These are phyloP conservation scores for Danaus plexippus DNA, from an alignment of 1,140 invertebrate genomes.

Conservation along the genomic window DNA sequence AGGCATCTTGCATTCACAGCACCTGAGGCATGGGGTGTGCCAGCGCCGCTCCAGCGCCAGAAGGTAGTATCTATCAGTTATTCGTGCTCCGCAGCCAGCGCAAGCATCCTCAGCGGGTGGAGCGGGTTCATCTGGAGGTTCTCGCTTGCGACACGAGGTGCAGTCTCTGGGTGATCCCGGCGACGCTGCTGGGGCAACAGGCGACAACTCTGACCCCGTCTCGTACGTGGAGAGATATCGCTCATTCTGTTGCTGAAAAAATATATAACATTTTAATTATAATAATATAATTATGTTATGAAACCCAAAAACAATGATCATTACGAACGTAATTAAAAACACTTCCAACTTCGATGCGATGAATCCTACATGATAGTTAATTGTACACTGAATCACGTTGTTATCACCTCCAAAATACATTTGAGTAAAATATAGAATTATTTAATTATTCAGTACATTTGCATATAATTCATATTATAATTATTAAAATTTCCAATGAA, in stretches of 20 bases:
- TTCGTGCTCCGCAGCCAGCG: conserved; percentile 87
- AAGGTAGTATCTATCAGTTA: conserved; percentile 93
- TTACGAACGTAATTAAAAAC: no score
- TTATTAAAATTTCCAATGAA: no score
- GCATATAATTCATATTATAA: no score
- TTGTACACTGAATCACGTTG: no score
- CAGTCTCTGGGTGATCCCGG: conserved; percentile 69
- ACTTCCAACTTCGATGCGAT: no score
- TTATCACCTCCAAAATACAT: no score
- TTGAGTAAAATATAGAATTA: no score
- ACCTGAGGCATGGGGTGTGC: conserved; percentile 93
- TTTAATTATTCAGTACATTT: no score
- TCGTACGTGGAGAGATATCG: conserved; percentile 78
- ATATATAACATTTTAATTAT: no score
- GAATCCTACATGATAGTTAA: no score
- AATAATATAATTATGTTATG: no score
- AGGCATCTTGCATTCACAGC: conserved; percentile 90
- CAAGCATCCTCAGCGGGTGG: conserved; percentile 76
- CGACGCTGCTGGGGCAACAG: conserved; percentile 76
- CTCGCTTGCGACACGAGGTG: conserved; percentile 66
- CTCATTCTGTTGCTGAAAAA: conserved; percentile 73
- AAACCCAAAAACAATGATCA: no score
- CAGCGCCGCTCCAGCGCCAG: conserved; percentile 93
- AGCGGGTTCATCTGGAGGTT: conserved; percentile 61
- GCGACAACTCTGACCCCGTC: conserved; percentile 79